Conservation (phyloP, 2,797 vertebrate species). For the Myotis myotis region DNA sequence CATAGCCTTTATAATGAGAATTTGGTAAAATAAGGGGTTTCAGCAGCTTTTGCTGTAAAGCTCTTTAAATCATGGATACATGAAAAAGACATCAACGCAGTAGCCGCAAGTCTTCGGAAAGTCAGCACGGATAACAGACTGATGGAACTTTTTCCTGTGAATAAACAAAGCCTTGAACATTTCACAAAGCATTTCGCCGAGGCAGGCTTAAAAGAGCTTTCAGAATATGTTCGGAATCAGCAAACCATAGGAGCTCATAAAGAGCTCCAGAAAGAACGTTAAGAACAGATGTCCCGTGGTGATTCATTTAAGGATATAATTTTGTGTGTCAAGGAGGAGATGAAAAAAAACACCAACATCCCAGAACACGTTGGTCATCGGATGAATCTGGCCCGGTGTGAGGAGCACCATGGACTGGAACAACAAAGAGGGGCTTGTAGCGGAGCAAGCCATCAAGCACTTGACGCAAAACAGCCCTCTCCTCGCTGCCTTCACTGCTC, state of each 20-base stretch:
- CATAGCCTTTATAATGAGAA: slow-evolving; percentile 98
- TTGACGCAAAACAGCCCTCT: slow-evolving; percentile 98
- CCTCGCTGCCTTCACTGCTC: slow-evolving; percentile 95
- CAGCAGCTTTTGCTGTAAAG: slow-evolving; percentile 95
- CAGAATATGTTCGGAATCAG: no score
- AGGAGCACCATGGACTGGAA: slow-evolving; percentile 91
- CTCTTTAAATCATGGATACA: slow-evolving; percentile 98
- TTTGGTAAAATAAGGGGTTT: slow-evolving; percentile 97
- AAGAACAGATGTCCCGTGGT: no score
- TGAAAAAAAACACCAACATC: slow-evolving; percentile 88
- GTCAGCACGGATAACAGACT: slow-evolving; percentile 97
- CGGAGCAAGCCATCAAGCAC: slow-evolving; percentile 97
- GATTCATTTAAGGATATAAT: slow-evolving; percentile 88
- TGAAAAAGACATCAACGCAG: slow-evolving; percentile 96
- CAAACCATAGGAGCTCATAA: no score
- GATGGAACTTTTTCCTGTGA: slow-evolving; percentile 97
- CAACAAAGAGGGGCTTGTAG: slow-evolving; percentile 97
- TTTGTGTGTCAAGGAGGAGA: background rate
- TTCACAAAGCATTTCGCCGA: no score
- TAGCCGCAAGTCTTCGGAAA: slow-evolving; percentile 93
- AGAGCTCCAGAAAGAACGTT: no score
- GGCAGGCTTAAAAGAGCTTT: no score
- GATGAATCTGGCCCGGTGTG: slow-evolving; percentile 83
- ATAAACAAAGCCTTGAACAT: slow-evolving; percentile 91
- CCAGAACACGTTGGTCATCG: slow-evolving; percentile 92